Percentiles rank a stretch among this genome's conserved stretches.
Evolutionary conservation across 2,113 vertebrate genomes (phyloP).

Genomic region (Lepisosteus osseus): DNA sequence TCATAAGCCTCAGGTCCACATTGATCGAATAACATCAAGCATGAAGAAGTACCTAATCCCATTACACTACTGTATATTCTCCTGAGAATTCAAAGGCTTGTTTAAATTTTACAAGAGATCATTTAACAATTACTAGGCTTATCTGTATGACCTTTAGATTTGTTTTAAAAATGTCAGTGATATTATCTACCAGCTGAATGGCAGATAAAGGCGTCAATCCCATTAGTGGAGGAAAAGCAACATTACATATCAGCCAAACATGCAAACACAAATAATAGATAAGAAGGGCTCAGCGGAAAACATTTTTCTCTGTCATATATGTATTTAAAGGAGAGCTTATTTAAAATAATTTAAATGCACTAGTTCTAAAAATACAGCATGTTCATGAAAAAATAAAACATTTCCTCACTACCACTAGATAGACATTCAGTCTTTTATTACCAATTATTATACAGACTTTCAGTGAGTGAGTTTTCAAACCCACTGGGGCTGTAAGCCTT

Average conservation of each 20-base stretch:
- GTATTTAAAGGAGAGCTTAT: too few species aligned
- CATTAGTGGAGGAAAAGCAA: neutral
- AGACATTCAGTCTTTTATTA: neutral
- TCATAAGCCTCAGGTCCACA: conserved; percentile 35
- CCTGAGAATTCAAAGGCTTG: conserved; percentile 34
- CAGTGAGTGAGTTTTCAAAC: neutral
- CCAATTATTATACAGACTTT: neutral
- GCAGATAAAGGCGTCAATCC: conserved; percentile 29
- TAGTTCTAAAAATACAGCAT: neutral
- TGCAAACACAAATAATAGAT: neutral
- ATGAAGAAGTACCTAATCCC: conserved; percentile 40
- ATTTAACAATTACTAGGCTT: conserved; percentile 46
- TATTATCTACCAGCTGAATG: conserved; percentile 27
- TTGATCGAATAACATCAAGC: conserved; percentile 44
- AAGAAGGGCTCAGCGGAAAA: neutral
- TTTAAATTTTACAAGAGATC: conserved; percentile 50
- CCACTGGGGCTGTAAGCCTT: neutral
- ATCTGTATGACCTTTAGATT: conserved; percentile 54
- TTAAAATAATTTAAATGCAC: neutral
- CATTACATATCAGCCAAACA: too few species aligned
- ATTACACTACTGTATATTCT: conserved; percentile 34
- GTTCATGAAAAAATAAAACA: neutral
- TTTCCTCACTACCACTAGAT: neutral
- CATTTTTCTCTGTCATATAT: too few species aligned
- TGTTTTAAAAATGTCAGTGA: conserved; percentile 40